Percentiles rank a stretch among this genome's conserved stretches.
Evolutionary conservation across 2,113 vertebrate genomes (phyloP).

Genomic region (Sander vitreus): DNA sequence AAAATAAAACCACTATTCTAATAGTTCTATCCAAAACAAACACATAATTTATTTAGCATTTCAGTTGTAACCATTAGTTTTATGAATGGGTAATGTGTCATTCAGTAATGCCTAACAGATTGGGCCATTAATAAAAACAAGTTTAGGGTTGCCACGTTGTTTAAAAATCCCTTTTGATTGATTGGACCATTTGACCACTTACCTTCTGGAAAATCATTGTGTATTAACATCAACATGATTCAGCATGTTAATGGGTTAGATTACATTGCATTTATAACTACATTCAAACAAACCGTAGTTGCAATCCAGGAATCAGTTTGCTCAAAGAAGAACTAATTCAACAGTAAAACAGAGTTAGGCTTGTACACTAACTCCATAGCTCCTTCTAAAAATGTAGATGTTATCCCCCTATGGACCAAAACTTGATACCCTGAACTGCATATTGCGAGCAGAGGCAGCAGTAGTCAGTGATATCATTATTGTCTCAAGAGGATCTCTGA

Average conservation of each 20-base stretch:
- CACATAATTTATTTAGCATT: not conserved
- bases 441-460: slow-evolving; percentile 21
- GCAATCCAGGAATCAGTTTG: not conserved
- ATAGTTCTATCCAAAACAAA: not conserved
- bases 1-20: not conserved
- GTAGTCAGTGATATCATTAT: not conserved
- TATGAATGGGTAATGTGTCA: not conserved
- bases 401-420: not conserved
- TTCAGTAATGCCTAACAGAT: not conserved
- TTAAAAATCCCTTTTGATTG: not conserved
- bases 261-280: not conserved
- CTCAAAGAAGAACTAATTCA: not conserved
- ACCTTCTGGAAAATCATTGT: not conserved
- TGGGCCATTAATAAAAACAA: not conserved
- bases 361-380: not conserved
- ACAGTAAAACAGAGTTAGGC: not conserved
- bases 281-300: not conserved
- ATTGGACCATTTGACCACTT: not conserved
- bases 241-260: not conserved
- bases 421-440: not conserved
- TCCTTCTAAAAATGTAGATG: not conserved
- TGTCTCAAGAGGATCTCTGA: slow-evolving; percentile 27
- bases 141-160: not conserved
- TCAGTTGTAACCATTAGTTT: not conserved
- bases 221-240: not conserved